Evolutionary conservation across 2,888 invertebrate genomes (phyloP), one percentile per base, ranked within the genome.

Genomic region (Drosophila ustulata): DNA sequence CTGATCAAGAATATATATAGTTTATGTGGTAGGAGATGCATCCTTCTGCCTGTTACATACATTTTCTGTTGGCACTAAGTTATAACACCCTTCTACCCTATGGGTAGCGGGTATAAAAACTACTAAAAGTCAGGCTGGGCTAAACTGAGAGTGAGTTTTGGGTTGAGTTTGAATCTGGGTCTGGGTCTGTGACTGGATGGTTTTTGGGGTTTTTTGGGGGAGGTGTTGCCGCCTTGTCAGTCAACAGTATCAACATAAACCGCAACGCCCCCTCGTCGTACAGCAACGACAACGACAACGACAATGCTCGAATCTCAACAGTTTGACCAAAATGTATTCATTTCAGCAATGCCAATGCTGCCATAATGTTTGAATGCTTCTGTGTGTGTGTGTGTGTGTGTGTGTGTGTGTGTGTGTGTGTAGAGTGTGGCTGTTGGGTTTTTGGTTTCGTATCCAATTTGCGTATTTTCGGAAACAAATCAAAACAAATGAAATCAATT

Each of bases 401-500:
- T 57, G 66, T n/a, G n/a, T 47, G 9, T 47, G 45, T 25, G 58
- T 55, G 65, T 47, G 51, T 34, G 18, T 32, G 11, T 25, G 34
- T 58, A 26, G 64, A 28, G 62, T 68, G 46, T 57, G 66, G 51
- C 52, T 51, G 61, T 66, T 47, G 49, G 56, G 61, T 53, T 63
- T 63, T 66, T 55, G 51, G 68, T 63, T 68, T 78, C 78, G 82
- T 66, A 86, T 84, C 87, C 87, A 87, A 83, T 83, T 87, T 87
- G 86, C 85, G 85, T 86, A 83, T 82, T 82, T 82, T 82, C 64
- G 68, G 83, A 84, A 84, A 87, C 83, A 84, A 84, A 84, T 87
- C 87, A 87, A 83, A 81, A 77, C 80, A 81, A 81, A 83, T 83
- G 87, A 83, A 83, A 84, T 84, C 83, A 87, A 84, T 87, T 84